Percentiles rank a stretch among this genome's conserved stretches.
phyloP scores from a whole-genome alignment of 2,113 vertebrate species.

The Paradoxurus hermaphroditus region DNA sequence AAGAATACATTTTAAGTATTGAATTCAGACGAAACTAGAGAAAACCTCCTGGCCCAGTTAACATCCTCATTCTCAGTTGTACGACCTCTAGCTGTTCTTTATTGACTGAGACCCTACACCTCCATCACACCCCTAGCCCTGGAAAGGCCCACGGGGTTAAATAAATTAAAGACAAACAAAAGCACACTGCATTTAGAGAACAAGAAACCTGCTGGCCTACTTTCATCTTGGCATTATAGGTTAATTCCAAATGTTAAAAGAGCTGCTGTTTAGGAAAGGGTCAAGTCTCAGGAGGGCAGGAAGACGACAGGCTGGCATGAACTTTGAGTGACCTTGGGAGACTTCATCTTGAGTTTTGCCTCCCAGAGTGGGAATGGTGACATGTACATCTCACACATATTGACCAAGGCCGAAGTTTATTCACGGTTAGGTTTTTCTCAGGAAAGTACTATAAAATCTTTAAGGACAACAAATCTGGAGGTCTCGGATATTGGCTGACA shows the following conservation, averaged over 20 bases:
- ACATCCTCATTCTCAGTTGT: background rate
- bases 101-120: background rate
- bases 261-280: background rate
- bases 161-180: background rate
- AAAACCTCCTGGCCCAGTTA: background rate
- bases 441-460: background rate
- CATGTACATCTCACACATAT: background rate
- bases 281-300: background rate
- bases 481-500: background rate
- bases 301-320: background rate
- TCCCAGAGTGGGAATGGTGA: background rate
- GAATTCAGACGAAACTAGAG: background rate
- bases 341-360: constrained; percentile 4
- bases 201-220: background rate
- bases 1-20: background rate
- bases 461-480: background rate
- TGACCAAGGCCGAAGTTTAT: background rate
- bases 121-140: background rate
- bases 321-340: background rate
- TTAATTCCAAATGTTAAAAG: background rate
- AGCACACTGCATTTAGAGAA: background rate
- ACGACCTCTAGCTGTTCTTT: background rate
- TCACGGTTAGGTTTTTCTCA: background rate
- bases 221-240: background rate
- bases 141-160: background rate